These are phyloP conservation scores for Astropecten irregularis DNA, from an alignment of 53 echinoderm and acorn worm genomes.

Conservation along the genomic window DNA sequence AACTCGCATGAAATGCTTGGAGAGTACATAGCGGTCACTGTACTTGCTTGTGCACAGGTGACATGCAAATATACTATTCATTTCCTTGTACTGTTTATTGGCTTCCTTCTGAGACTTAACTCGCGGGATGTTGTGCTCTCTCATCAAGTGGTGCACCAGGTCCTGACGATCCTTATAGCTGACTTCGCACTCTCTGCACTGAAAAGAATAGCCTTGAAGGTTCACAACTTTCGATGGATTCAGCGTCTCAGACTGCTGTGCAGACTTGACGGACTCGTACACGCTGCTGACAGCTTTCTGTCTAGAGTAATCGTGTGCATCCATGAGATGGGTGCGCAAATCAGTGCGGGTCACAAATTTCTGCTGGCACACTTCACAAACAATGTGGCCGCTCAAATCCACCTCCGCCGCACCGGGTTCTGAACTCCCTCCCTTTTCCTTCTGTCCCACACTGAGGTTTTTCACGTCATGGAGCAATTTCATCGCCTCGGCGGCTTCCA, in stretches of 20 bases:
- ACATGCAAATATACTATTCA: conserved; percentile 23
- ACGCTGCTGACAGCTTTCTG: conserved; percentile 32
- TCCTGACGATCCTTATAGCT: not conserved
- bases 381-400: not conserved
- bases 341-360: conserved; percentile 5
- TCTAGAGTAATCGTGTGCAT: conserved; percentile 19
- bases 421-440: not conserved
- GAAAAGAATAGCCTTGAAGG: too few relatives aligned
- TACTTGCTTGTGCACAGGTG: conserved; percentile 26
- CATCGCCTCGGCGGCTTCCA: not conserved
- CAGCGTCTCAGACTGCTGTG: not conserved
- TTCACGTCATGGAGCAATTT: not conserved
- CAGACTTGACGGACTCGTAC: conserved; percentile 1
- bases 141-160: conserved; percentile 13
- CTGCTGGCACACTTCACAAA: conserved; percentile 18
- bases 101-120: not conserved
- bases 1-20: not conserved
- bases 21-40: conserved; percentile 8
- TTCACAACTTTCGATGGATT: too few relatives aligned
- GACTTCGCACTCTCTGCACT: not conserved
- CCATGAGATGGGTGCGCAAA: conserved; percentile 40
- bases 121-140: not conserved
- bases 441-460: not conserved
- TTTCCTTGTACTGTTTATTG: not conserved
- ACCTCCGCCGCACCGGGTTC: not conserved